These are phyloP conservation scores for Tetramorium simillimum DNA, from an alignment of 1,140 invertebrate genomes.

Conservation along the genomic window DNA sequence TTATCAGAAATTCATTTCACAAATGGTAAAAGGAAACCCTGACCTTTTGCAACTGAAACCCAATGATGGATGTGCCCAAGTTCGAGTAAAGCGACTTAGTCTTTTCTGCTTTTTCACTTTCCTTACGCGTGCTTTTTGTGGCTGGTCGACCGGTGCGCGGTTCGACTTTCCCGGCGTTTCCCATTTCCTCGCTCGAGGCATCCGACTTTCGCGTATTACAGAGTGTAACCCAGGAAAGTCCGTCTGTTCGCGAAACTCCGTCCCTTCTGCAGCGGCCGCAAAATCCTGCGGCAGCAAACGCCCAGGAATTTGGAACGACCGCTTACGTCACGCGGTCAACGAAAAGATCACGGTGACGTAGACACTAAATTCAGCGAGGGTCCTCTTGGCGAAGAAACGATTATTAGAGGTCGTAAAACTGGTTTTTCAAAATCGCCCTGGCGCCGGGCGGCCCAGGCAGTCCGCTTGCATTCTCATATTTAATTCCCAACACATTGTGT, in stretches of 20 bases:
- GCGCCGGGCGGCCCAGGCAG: slow-evolving; percentile 6
- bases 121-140: slow-evolving; percentile 16
- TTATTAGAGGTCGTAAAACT: slow-evolving; percentile 31
- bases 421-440: slow-evolving; percentile 39
- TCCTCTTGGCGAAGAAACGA: not conserved
- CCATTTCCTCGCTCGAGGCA: slow-evolving; percentile 18
- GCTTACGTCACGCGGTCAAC: slow-evolving; percentile 53
- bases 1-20: not conserved
- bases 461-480: slow-evolving; percentile 21
- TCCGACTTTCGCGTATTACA: slow-evolving; percentile 49
- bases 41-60: slow-evolving; percentile 4
- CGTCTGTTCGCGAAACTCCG: slow-evolving; percentile 2
- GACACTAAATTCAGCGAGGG: slow-evolving; percentile 51
- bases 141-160: not conserved
- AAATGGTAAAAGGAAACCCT: not conserved
- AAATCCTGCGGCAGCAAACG: slow-evolving; percentile 33
- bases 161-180: slow-evolving; percentile 42
- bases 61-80: slow-evolving; percentile 6
- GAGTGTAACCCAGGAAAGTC: slow-evolving; percentile 38
- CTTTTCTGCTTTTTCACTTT: slow-evolving; percentile 14
- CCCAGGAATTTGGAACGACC: slow-evolving; percentile 57
- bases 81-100: slow-evolving; percentile 18
- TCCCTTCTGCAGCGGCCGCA: not conserved
- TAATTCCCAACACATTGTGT: slow-evolving; percentile 51
- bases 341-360: slow-evolving; percentile 61